A percentile compares a stretch with the other conserved stretches of the same genome.
These are phyloP conservation scores for Athalia cordata DNA, from an alignment of 2,888 invertebrate genomes.

Conservation along the genomic window DNA sequence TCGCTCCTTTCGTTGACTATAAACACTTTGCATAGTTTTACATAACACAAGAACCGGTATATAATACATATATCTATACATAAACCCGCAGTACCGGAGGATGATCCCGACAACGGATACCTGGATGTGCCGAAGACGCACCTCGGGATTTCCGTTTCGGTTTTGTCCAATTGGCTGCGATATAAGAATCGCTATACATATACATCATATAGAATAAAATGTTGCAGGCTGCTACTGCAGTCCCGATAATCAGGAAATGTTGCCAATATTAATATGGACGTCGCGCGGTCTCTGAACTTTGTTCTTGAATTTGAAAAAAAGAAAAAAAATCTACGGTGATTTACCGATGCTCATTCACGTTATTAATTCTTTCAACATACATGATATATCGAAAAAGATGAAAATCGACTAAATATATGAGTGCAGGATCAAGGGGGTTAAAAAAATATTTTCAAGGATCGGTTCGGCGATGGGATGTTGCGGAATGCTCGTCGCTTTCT, in stretches of 20 bases:
- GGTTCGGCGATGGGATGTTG: constrained; percentile 19
- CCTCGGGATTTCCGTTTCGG: constrained; percentile 24
- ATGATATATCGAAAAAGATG: no score
- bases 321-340: no score
- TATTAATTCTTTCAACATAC: no score
- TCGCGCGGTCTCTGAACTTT: no score
- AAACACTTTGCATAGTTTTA: constrained; percentile 36
- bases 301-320: no score
- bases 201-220: no score
- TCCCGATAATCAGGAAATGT: not conserved
- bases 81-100: not conserved
- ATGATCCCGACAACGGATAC: constrained; percentile 17
- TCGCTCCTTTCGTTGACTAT: not conserved
- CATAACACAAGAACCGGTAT: constrained; percentile 31
- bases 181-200: not conserved
- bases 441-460: not conserved
- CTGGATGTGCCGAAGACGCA: constrained; percentile 21
- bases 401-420: no score
- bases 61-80: not conserved
- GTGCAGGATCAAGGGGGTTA: not conserved
- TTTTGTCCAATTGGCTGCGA: constrained; percentile 27
- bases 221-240: constrained; percentile 12
- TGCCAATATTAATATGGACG: not conserved
- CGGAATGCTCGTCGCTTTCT: constrained; percentile 35
- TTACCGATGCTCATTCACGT: no score